Evolutionary conservation across 2,888 invertebrate species (phyloP), one percentile per base, ranked within the genome.

Genomic region (Apamea anceps): DNA sequence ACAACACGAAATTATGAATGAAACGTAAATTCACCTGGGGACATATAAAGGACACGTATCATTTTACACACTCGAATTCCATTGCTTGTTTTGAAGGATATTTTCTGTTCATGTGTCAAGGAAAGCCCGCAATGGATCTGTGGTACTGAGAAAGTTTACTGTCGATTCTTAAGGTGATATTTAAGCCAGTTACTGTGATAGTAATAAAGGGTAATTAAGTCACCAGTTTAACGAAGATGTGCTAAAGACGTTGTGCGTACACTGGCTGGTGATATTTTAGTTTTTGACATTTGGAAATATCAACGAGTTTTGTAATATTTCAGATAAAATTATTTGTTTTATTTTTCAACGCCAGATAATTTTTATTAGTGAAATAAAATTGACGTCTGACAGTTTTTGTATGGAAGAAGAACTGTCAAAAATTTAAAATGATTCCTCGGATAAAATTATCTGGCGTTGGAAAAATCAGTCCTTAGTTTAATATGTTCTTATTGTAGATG

Each of bases 201-300:
- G 62, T 77, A 80, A 77, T 87, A 75, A 85, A 80, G 72, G 63
- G 75, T 80, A 67, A 86, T 86, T 82, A 87, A 87, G 77, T 82
- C 79, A 77, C 85, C 73, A 68, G 72, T 60, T 63, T 87, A 79
- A 81, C 72, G 66, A 81, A 74, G 51, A 76, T 76, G 67, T 75
- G 65, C 28, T 84, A 70, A 84, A 71, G 72, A 75, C 15, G 45
- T 7, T 72, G 62, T 65, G 3, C 28, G 10, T 42, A 32, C 10
- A 71, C 63, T 82, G 51, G 70, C 57, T 82, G 63, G 62, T 68
- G 42, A 45, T 72, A 73, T 48, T 75, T 75, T 10, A 71, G 12
- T 70, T 54, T 51, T 1, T 77, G 48, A 72, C 65, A 70, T 77
- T 84, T 83, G 0, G 8, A 75, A 63, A 48, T 62, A 51, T 48